Evolutionary conservation across 1,140 invertebrate genomes (phyloP).

Genomic region (Caenorhabditis brenneri): DNA sequence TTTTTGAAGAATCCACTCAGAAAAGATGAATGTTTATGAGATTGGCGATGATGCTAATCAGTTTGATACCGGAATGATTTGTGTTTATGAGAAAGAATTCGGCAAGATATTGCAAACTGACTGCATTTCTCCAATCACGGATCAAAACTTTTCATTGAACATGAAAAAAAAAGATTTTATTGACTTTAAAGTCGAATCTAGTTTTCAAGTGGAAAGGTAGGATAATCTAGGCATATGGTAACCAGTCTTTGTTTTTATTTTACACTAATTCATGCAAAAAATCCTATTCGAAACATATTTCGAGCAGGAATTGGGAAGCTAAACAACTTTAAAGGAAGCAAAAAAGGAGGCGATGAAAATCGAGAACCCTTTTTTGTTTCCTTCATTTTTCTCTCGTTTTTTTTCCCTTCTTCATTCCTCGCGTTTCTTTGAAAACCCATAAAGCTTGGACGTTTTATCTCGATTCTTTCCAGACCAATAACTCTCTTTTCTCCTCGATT

Average conservation of each 20-base stretch:
- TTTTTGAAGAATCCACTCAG: background rate
- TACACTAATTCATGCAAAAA: background rate
- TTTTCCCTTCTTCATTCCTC: background rate
- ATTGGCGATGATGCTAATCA: slow-evolving; percentile 32
- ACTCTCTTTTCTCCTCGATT: background rate
- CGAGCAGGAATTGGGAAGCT: background rate
- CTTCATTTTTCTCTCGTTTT: background rate
- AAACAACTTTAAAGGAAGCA: background rate
- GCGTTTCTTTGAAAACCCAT: background rate
- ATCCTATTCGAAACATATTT: background rate
- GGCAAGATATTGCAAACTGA: background rate
- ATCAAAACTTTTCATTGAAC: too few species aligned
- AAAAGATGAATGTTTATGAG: background rate
- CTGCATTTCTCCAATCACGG: too few species aligned
- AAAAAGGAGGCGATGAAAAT: background rate
- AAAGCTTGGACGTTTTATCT: slow-evolving; percentile 1
- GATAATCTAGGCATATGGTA: background rate
- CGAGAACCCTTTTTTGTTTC: background rate
- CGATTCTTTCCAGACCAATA: slow-evolving; percentile 27
- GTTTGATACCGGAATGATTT: slow-evolving; percentile 1
- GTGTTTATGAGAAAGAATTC: background rate
- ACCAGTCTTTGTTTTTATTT: background rate
- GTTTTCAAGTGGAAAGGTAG: background rate
- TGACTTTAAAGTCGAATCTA: background rate
- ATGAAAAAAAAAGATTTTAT: background rate